Conservation (phyloP, 2,797 vertebrate genomes). For the Monodelphis domestica region DNA sequence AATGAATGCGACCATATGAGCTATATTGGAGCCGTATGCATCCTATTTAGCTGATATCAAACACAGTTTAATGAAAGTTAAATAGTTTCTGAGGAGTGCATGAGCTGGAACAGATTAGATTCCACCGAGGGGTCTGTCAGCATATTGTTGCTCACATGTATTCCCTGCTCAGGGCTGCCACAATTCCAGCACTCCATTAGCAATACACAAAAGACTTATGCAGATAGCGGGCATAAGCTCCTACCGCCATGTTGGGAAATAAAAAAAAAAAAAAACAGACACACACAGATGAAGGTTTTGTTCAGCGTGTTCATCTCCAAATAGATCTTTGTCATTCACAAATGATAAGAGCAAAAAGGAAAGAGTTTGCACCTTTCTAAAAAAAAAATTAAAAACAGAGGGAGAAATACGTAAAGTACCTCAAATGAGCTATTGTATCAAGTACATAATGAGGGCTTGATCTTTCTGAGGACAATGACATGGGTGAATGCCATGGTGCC, state of each 20-base stretch:
- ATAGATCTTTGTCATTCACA: conserved; percentile 94
- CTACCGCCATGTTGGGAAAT: conserved; percentile 89
- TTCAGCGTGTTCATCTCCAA: conserved; percentile 89
- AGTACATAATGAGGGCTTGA: conserved; percentile 84
- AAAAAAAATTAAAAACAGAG: conserved; percentile 63
- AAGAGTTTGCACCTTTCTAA: conserved; percentile 85
- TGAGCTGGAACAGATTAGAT: conserved; percentile 94
- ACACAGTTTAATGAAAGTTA: conserved; percentile 96
- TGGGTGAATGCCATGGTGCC: conserved; percentile 81
- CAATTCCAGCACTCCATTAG: conserved; percentile 91
- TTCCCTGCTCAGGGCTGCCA: conserved; percentile 88
- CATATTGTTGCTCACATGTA: conserved; percentile 91
- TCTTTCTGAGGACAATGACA: conserved; percentile 84
- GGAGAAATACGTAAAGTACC: conserved; percentile 88
- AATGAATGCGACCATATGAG: conserved; percentile 92
- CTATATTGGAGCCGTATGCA: conserved; percentile 90
- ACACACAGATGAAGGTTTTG: conserved; percentile 84
- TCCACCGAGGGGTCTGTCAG: conserved; percentile 92
- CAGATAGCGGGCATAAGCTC: conserved; percentile 89
- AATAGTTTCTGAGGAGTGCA: conserved; percentile 94
- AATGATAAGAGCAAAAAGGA: conserved; percentile 90
- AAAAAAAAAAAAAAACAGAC: conserved; percentile 80
- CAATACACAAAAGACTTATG: conserved; percentile 91
- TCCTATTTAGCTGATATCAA: conserved; percentile 94
- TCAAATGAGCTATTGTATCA: conserved; percentile 80